phyloP scores from a whole-genome alignment of 1,140 invertebrate genomes.

The Belonocnema kinseyi region DNA sequence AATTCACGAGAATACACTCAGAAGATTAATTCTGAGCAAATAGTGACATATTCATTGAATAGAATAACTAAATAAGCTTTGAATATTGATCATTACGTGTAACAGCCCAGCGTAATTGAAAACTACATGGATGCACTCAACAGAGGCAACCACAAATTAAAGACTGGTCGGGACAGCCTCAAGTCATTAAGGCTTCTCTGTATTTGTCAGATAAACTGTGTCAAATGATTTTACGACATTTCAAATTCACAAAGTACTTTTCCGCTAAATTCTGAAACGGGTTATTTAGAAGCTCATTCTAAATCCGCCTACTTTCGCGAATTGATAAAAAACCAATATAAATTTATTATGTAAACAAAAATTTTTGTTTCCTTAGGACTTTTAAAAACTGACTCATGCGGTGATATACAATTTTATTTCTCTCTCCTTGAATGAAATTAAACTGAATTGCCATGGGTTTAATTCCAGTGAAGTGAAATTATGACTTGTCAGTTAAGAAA shows the following conservation, averaged over 20 bases:
- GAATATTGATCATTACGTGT: background rate
- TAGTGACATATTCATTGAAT: too few species aligned
- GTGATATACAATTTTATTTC: too few species aligned
- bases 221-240: conserved; percentile 16
- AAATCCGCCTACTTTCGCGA: conserved; percentile 10
- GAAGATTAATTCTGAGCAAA: too few species aligned
- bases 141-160: conserved; percentile 11
- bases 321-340: background rate
- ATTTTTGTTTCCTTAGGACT: background rate
- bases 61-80: too few species aligned
- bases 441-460: conserved; percentile 2
- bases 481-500: conserved; percentile 12
- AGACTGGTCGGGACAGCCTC: conserved; percentile 8
- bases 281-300: background rate
- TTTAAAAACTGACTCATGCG: too few species aligned
- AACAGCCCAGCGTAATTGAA: background rate
- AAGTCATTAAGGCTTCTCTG: conserved; percentile 8
- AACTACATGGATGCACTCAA: background rate
- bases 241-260: conserved; percentile 22
- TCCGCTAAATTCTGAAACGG: conserved; percentile 23
- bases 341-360: background rate
- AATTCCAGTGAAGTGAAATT: conserved; percentile 24
- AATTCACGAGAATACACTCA: too few species aligned
- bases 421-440: background rate
- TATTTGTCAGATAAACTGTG: conserved; percentile 4